Evolutionary conservation across 1,140 invertebrate species (phyloP).

Genomic region (Paralvinella palmiformis): DNA sequence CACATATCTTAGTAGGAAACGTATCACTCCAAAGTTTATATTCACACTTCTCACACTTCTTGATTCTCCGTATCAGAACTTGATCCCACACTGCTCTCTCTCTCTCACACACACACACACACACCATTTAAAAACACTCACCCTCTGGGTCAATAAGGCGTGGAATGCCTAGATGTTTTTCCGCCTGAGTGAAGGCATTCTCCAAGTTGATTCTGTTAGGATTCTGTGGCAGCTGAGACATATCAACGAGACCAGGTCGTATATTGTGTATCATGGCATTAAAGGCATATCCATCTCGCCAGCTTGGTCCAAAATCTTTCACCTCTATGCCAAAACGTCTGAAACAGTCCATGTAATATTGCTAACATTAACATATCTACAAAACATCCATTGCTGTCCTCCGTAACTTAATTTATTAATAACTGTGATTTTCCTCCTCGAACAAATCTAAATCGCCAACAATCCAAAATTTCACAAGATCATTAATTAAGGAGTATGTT

Average conservation of each 20-base stretch:
- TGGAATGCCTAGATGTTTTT: conserved; percentile 86
- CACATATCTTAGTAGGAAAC: no score
- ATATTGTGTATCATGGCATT: conserved; percentile 93
- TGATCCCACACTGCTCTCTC: not conserved
- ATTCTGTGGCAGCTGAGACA: conserved; percentile 50
- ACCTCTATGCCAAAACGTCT: conserved; percentile 83
- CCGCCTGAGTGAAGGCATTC: conserved; percentile 89
- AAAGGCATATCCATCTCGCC: conserved; percentile 95
- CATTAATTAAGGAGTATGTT: no score
- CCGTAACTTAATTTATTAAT: no score
- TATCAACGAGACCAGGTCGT: conserved; percentile 83
- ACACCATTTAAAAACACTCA: conserved; percentile 24
- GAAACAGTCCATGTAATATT: no score
- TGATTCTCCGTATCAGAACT: no score
- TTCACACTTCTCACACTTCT: no score
- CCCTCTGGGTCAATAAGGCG: conserved; percentile 82
- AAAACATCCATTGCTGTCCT: no score
- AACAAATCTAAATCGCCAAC: no score
- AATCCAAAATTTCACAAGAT: no score
- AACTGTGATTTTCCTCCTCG: no score
- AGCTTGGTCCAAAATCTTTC: conserved; percentile 90
- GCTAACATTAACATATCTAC: no score
- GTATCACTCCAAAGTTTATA: no score
- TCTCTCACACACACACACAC: not conserved
- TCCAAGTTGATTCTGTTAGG: conserved; percentile 66